phyloP scores from a whole-genome alignment of 2,888 invertebrate species.

The Scrobipalpa atriplicella region DNA sequence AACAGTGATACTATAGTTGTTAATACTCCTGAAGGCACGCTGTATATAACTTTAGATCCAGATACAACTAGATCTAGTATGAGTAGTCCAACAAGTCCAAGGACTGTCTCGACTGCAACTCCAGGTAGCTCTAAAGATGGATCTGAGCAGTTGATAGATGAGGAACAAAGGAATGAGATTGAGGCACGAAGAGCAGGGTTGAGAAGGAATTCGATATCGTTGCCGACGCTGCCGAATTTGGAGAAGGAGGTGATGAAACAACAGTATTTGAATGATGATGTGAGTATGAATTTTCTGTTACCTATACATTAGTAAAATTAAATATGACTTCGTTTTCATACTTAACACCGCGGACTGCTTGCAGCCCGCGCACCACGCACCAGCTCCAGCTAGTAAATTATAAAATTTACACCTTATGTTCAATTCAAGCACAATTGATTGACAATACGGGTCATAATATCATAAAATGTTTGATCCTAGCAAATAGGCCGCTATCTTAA shows the following conservation, averaged over 20 bases:
- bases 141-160: constrained; percentile 57
- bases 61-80: constrained; percentile 54
- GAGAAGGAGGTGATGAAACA: constrained; percentile 82
- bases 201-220: constrained; percentile 88
- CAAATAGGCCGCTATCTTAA: constrained; percentile 14
- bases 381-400: too few relatives aligned
- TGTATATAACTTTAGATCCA: constrained; percentile 74
- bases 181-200: constrained; percentile 63
- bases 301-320: too few relatives aligned
- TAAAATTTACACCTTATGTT: too few relatives aligned
- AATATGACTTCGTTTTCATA: too few relatives aligned
- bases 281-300: too few relatives aligned
- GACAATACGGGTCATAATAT: constrained; percentile 11
- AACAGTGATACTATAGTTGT: constrained; percentile 75
- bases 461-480: background rate
- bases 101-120: constrained; percentile 50
- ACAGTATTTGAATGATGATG: constrained; percentile 62
- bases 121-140: constrained; percentile 61
- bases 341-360: too few relatives aligned
- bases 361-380: too few relatives aligned
- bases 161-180: constrained; percentile 52
- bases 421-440: background rate
- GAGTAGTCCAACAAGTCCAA: constrained; percentile 51
- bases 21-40: constrained; percentile 74
- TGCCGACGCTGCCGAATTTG: constrained; percentile 88